phyloP scores from a whole-genome alignment of 2,797 vertebrate species.

The Gymnocypris eckloni region DNA sequence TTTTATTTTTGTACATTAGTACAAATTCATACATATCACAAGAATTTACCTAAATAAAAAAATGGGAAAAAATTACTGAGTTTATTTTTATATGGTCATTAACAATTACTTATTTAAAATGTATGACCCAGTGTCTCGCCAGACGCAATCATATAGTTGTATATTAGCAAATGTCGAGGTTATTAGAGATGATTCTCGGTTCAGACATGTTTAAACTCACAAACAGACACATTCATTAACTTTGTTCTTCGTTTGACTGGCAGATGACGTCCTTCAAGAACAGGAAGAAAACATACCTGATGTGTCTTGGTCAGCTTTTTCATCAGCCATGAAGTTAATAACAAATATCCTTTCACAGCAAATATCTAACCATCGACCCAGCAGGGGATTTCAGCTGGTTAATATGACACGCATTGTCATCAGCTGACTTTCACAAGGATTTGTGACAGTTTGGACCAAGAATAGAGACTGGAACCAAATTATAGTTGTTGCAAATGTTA shows the following conservation, averaged over 20 bases:
- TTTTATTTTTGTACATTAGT: not conserved
- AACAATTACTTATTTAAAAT: not conserved
- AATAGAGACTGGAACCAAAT: not conserved
- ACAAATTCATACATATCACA: not conserved
- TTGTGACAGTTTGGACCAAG: not conserved
- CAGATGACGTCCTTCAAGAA: not conserved
- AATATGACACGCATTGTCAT: slow-evolving; percentile 24
- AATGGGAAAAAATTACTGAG: not conserved
- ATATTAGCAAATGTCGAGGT: not conserved
- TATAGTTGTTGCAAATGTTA: not conserved
- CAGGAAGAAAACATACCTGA: not conserved
- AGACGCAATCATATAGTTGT: not conserved
- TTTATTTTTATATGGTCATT: no score
- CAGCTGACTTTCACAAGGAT: not conserved
- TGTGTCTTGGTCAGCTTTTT: not conserved
- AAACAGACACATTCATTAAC: not conserved
- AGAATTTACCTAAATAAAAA: not conserved
- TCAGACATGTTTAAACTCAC: not conserved
- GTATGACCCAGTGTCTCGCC: not conserved
- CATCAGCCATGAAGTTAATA: slow-evolving; percentile 13
- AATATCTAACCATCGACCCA: slow-evolving; percentile 17
- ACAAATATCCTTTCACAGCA: slow-evolving; percentile 7
- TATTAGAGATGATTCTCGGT: not conserved
- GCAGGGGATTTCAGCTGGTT: not conserved
- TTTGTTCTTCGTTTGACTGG: not conserved